Base-by-base conservation (phyloP, 2,888 invertebrate genomes). In the Drosophila diplacantha region DNA sequence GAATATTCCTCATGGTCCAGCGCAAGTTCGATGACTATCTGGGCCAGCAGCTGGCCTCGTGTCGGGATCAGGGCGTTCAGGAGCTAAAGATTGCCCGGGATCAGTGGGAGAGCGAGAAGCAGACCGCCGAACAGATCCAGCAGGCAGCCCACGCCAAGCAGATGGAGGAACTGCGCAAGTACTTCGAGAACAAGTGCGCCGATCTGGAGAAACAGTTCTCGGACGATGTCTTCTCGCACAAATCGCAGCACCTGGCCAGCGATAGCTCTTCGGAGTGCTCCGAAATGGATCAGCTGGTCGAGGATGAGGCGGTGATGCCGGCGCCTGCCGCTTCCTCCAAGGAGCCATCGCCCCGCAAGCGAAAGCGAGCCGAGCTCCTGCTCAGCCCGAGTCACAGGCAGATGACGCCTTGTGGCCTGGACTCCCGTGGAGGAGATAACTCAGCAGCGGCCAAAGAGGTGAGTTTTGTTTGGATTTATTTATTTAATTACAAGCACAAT, bases 151-250 rank as follows among this genome's bases (percentile, higher is more conserved):
- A 95, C 87, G 90, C 92, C 34, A 92, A 91, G 69, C 93, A 95
- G 85, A 93, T 95, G 92, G 94, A 94, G 85, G 93, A 94, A 82
- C 86, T 95, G 54, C 90, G 95, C 44, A 93, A 91, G 11, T 95
- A 95, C 81, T 95, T 94, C 83, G 95, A 95, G 82, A 91, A 92
- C 81, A 94, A 94, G 84, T 95, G 94, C 84, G 90, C 92, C 1
- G 94, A 95, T 77, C 90, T 95, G 87, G 94, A 94, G 84, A 93
- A 94, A 81, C 93, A 94, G 81, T 92, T 91, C 85, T 92, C 92
- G 0, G 93, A 93, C 75, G 93, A 93, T 77, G 89, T 93, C 9
- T 92, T 92, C 75, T 93, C 92, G 68, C 92, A 92, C 74, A 92
- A 92, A 47, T 92, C 92, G 20, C 90, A 91, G 64, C 91, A 91